phyloP scores from a whole-genome alignment of 2,888 invertebrate genomes.

The Meta bourneti region DNA sequence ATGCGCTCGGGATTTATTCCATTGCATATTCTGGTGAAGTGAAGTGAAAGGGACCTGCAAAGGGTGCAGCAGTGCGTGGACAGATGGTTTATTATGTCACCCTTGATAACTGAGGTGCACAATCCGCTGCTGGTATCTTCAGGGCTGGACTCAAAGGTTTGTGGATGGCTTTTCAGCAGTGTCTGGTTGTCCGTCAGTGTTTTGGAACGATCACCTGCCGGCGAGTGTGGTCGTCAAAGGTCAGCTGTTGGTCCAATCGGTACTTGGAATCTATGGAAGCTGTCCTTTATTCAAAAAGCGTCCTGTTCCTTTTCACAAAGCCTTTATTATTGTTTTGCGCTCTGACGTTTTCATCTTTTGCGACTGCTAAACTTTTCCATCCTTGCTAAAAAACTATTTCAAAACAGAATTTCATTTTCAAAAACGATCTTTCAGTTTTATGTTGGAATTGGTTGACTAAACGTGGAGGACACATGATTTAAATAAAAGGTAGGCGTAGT shows the following conservation, averaged over 20 bases:
- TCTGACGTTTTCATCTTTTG: background rate
- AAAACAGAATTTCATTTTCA: too few relatives aligned
- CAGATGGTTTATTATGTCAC: conserved; percentile 57
- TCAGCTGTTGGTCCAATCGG: conserved; percentile 20
- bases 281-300: conserved; percentile 1
- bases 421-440: too few relatives aligned
- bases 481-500: too few relatives aligned
- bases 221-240: conserved; percentile 9
- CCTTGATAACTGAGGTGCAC: conserved; percentile 19
- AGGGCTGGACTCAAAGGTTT: conserved; percentile 45
- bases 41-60: background rate
- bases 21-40: conserved; percentile 26
- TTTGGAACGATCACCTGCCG: background rate
- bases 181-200: background rate
- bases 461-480: too few relatives aligned
- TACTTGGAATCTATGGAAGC: conserved; percentile 1
- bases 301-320: conserved; percentile 30
- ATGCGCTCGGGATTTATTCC: conserved; percentile 32
- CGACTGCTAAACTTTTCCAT: too few relatives aligned
- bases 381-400: too few relatives aligned
- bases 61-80: conserved; percentile 61
- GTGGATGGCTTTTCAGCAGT: background rate
- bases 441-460: too few relatives aligned
- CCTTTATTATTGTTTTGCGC: background rate
- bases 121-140: conserved; percentile 29